Evolutionary conservation across 2,888 invertebrate genomes (phyloP), one percentile per base, ranked within the genome.

Genomic region (Apotomis turbidana): DNA sequence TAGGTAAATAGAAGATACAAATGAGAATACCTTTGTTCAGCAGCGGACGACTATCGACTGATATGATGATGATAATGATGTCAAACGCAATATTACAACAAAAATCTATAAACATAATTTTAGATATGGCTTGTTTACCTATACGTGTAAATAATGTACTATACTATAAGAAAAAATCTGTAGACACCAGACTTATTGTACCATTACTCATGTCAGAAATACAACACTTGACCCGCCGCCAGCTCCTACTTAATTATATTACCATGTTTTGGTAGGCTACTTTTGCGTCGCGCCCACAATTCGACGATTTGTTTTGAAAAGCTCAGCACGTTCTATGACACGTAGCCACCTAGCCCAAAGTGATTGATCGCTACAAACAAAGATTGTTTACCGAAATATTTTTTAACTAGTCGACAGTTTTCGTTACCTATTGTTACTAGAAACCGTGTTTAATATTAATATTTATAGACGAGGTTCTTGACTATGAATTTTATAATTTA

Each of bases 221-320:
- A 49, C 3, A 38, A 49, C 60, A 49, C 62, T 46, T 67, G 66
- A 67, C 67, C 51, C 57, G 51, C 55, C 5, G 15, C 55, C 5
- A n/a, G 49, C 51, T 36, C 13, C 55, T 15, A 67, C 38, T 57
- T 49, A 44, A 41, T 58, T 67, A 57, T 62, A 62, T 60, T 66
- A 57, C 38, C 41, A 36, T 60, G 54, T 62, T 71, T 67, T 71
- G 67, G 67, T 67, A 46, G 13, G 70, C 55, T 44, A 55, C 27
- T 41, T 67, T 51, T 57, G 41, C 5, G 5, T 6, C 41, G 61
- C 57, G 41, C 49, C 27, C 59, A 76, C 74, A 76, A 76, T 78
- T 77, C 76, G 76, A 79, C 71, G 79, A 76, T 77, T 84, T 87
- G 87, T 87, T 85, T 81, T 81, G 75, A 75, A 78, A 80, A 76